Conservation (phyloP, 2,888 invertebrate species). For the Volucella inanis region DNA sequence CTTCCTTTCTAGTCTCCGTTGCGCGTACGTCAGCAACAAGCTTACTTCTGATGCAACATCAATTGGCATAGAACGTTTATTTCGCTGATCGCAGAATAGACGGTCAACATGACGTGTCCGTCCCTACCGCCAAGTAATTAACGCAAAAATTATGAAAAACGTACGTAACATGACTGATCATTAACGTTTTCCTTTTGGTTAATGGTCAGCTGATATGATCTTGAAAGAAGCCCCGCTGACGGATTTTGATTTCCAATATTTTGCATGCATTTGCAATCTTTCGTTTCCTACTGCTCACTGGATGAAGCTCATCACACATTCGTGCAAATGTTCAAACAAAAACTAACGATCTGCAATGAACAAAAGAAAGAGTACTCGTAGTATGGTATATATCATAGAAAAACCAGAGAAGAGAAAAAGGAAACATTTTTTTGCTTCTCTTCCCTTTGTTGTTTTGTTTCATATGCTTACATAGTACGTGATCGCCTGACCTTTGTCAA, state of each 20-base stretch:
- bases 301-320: not conserved
- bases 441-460: slow-evolving; percentile 9
- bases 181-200: slow-evolving; percentile 52
- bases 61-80: slow-evolving; percentile 13
- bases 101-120: not conserved
- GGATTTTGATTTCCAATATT: not conserved
- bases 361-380: no score
- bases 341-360: not conserved
- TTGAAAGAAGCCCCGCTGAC: slow-evolving; percentile 26
- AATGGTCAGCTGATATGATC: slow-evolving; percentile 70
- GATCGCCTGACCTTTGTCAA: slow-evolving; percentile 70
- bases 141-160: slow-evolving; percentile 40
- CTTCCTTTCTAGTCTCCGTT: slow-evolving; percentile 49
- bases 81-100: slow-evolving; percentile 25
- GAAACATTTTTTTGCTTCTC: slow-evolving; percentile 22
- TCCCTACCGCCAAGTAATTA: slow-evolving; percentile 33
- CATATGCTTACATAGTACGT: slow-evolving; percentile 39
- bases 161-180: slow-evolving; percentile 58
- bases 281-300: not conserved
- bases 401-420: slow-evolving; percentile 9
- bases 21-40: slow-evolving; percentile 38
- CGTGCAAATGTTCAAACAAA: not conserved
- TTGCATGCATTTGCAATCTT: slow-evolving; percentile 29
- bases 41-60: slow-evolving; percentile 58
- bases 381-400: no score